Conservation (phyloP, 2,113 vertebrate genomes). For the Empidonax alnorum region DNA sequence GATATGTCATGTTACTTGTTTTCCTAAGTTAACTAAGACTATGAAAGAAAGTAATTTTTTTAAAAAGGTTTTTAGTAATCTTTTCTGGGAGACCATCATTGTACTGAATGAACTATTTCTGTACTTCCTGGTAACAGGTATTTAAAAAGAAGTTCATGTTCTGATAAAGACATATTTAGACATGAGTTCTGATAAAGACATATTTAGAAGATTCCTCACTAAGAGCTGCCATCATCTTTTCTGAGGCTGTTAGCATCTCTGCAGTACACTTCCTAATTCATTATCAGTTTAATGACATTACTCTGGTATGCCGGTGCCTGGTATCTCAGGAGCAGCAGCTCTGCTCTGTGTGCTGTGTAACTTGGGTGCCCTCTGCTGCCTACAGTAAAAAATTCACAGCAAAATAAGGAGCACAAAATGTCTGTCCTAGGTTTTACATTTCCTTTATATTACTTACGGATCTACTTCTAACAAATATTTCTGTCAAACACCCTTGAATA, state of each 20-base stretch:
- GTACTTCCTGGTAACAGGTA: not conserved
- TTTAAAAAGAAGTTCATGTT: not conserved
- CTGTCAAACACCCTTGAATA: not conserved
- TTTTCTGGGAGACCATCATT: not conserved
- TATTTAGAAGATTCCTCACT: not conserved
- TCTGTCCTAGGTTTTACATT: not conserved
- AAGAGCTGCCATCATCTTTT: not conserved
- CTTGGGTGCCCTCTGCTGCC: constrained; percentile 58
- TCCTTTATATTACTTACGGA: not conserved
- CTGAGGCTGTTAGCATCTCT: not conserved
- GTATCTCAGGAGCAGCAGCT: not conserved
- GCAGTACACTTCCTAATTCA: not conserved
- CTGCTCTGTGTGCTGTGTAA: not conserved
- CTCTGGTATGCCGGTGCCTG: not conserved
- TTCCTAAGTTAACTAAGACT: not conserved
- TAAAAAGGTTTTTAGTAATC: not conserved
- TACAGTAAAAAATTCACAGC: not conserved
- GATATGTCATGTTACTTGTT: not conserved
- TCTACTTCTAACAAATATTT: not conserved
- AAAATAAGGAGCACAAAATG: constrained; percentile 2
- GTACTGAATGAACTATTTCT: not conserved
- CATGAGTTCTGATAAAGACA: not conserved
- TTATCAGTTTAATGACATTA: not conserved
- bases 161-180: not conserved
- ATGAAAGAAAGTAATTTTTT: not conserved